These are phyloP conservation scores for Lamellibrachia satsuma DNA, from an alignment of 2,888 invertebrate species.

Conservation along the genomic window DNA sequence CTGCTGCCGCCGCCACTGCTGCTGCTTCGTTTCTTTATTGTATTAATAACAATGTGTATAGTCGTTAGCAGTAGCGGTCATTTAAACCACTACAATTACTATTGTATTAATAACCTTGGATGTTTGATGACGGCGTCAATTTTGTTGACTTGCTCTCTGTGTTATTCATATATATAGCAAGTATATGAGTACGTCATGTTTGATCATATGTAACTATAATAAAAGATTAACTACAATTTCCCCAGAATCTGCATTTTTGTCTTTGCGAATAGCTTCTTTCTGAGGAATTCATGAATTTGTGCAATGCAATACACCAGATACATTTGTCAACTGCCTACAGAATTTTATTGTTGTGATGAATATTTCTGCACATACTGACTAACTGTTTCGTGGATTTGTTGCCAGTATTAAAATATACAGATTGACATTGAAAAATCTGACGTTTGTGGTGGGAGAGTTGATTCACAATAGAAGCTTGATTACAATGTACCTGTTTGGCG, in stretches of 20 bases:
- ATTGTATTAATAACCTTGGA: constrained; percentile 13
- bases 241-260: background rate
- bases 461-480: no score
- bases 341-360: no score
- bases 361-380: no score
- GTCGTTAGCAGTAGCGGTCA: constrained; percentile 10
- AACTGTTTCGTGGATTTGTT: no score
- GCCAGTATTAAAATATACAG: no score
- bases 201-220: constrained; percentile 3
- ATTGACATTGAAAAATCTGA: no score
- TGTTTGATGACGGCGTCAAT: constrained; percentile 2
- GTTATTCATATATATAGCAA: constrained; percentile 10
- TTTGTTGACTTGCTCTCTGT: background rate
- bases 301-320: no score
- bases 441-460: no score
- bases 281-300: background rate
- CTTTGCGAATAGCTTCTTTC: background rate
- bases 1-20: background rate
- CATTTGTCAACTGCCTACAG: no score
- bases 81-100: background rate
- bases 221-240: constrained; percentile 17
- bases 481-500: no score
- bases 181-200: background rate
- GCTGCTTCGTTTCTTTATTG: constrained; percentile 12
- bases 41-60: background rate